Evolutionary conservation across 2,113 vertebrate species (phyloP), one percentile per base, ranked within the genome.

Genomic region (Urocynchramus pylzowi): DNA sequence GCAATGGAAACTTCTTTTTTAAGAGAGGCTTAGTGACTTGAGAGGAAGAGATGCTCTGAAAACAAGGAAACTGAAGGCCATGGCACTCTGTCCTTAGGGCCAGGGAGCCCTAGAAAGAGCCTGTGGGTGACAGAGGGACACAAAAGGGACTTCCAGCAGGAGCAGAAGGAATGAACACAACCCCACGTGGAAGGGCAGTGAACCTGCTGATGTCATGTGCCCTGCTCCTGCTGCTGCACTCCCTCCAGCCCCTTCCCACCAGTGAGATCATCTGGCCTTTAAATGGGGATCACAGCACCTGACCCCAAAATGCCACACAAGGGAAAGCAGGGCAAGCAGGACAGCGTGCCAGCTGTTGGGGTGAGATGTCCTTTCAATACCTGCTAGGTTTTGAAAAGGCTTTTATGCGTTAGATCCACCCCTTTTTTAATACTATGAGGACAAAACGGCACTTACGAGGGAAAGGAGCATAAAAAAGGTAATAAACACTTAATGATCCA

Each of bases 401-500:
- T 93, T 97, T 97, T 60, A 92, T 71, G 82, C 49, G 37, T 61
- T 63, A 95, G 65, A 96, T 68, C 77, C 76, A 79, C 87, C 86
- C 54, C 96, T 93, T 97, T 95, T 94, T 96, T 96, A 97, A 98
- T 97, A 95, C 92, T 89, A 81, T 50, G 96, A 98, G 97, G 97
- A 97, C 95, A 96, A 97, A 98, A 97, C 85, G 95, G 92, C 97
- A 97, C 97, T 98, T 98, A 97, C 42, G n/a, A 91, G 96, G 92
- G 89, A 97, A 97, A 97, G 86, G 83, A 97, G 92, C 97, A 98
- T 98, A 97, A 98, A 98, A 95, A 97, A 97, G 97, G 98, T 97
- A 98, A 98, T 98, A 98, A 98, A 98, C 97, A 98, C 98, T 98
- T 98, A 98, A 98, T 97, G 98, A 98, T 97, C 96, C 97, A 98